Conservation (phyloP, 2,113 vertebrate genomes). For the Centropristis striata region DNA sequence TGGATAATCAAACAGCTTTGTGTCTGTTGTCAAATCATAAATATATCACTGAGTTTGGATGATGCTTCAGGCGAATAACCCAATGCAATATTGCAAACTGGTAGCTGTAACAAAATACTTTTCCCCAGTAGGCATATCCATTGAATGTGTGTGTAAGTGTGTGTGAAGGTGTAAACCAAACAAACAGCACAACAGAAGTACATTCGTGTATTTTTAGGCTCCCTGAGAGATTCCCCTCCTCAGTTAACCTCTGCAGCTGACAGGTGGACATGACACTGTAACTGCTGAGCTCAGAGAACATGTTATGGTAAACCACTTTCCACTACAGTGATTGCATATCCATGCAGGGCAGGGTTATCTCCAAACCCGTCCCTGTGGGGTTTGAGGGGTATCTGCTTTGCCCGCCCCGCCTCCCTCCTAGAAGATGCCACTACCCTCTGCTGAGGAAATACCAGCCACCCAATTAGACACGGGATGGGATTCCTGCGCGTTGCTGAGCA, state of each 20-base stretch:
- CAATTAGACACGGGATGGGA: conserved; percentile 70
- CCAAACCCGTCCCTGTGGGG: conserved; percentile 9
- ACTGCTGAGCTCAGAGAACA: conserved; percentile 20
- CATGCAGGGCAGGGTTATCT: conserved; percentile 31
- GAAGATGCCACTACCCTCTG: conserved; percentile 35
- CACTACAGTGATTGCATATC: conserved; percentile 15
- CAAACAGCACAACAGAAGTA: conserved; percentile 39
- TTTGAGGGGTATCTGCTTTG: conserved; percentile 3
- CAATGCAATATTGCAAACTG: not conserved
- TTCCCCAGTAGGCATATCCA: too few species aligned
- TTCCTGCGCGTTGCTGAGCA: conserved; percentile 48
- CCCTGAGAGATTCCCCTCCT: conserved; percentile 17
- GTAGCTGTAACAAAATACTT: not conserved
- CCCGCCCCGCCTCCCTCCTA: not conserved
- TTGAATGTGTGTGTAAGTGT: not conserved
- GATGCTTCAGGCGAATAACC: not conserved
- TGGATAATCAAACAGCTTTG: not conserved
- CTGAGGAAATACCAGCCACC: conserved; percentile 76
- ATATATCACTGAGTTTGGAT: not conserved
- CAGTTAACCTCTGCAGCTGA: conserved; percentile 27
- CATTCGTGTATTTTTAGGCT: conserved; percentile 54
- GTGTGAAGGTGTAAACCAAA: conserved; percentile 42
- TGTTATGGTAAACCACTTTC: conserved; percentile 29
- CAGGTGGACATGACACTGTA: conserved; percentile 51
- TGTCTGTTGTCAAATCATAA: not conserved